These are phyloP conservation scores for Buathra laborator DNA, from an alignment of 2,888 invertebrate species.

Conservation along the genomic window DNA sequence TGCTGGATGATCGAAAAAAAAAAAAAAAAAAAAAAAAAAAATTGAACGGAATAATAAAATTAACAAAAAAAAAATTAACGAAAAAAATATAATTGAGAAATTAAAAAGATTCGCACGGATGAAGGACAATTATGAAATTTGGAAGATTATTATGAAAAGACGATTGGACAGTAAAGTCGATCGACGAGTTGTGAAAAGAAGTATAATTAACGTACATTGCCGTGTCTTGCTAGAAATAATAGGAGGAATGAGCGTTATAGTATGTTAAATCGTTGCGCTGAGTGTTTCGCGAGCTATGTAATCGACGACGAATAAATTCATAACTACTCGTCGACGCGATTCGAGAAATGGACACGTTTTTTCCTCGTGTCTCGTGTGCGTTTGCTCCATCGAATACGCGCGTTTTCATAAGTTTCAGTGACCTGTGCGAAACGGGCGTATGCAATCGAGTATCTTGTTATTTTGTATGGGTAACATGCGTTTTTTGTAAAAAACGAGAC, in stretches of 20 bases:
- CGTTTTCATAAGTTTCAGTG: constrained; percentile 74
- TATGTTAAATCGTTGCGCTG: constrained; percentile 30
- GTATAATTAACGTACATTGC: constrained; percentile 57
- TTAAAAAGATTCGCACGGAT: constrained; percentile 18
- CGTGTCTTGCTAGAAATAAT: constrained; percentile 76
- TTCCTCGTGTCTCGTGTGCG: constrained; percentile 35
- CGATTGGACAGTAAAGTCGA: neutral
- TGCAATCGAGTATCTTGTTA: constrained; percentile 81
- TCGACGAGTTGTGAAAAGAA: constrained; percentile 12
- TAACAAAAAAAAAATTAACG: constrained; percentile 37
- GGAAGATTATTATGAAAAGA: neutral
- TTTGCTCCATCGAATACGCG: constrained; percentile 16
- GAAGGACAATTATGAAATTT: constrained; percentile 20
- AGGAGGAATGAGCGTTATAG: constrained; percentile 36
- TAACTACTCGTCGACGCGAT: constrained; percentile 1
- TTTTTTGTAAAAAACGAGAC: constrained; percentile 79
- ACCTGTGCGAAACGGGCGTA: constrained; percentile 14
- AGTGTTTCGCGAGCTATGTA: constrained; percentile 21
- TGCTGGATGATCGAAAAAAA: constrained; percentile 20
- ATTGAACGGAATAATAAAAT: constrained; percentile 42
- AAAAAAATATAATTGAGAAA: constrained; percentile 5
- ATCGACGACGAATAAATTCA: constrained; percentile 12
- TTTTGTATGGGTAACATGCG: constrained; percentile 82
- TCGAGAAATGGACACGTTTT: constrained; percentile 8
- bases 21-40: constrained; percentile 44